Evolutionary conservation across 2,113 vertebrate species (phyloP).

Genomic region (Trachemys scripta): DNA sequence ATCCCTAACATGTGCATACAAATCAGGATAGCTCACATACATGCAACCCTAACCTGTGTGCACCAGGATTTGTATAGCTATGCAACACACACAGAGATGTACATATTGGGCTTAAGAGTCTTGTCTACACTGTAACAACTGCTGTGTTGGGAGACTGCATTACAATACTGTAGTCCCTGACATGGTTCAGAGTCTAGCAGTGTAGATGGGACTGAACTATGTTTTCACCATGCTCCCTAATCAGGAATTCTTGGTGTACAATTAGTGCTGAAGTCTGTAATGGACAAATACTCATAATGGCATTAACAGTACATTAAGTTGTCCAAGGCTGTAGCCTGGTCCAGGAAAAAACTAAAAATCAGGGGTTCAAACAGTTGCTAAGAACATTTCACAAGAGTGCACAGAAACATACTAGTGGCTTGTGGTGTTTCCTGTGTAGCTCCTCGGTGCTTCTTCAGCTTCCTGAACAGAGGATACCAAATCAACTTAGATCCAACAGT

Average conservation of each 20-base stretch:
- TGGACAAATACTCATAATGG: not conserved
- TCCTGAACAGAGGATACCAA: not conserved
- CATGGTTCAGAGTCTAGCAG: not conserved
- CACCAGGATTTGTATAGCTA: not conserved
- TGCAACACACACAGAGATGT: not conserved
- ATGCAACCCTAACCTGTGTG: not conserved
- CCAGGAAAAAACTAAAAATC: not conserved
- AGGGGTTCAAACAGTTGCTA: not conserved
- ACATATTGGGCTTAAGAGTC: not conserved
- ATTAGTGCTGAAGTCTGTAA: not conserved
- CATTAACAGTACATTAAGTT: not conserved
- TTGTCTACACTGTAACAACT: not conserved
- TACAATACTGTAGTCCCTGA: not conserved
- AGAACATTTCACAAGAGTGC: not conserved
- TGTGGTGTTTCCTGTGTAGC: not conserved
- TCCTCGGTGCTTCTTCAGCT: not conserved
- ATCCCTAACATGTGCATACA: not conserved
- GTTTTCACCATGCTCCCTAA: not conserved
- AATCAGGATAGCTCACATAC: constrained; percentile 28
- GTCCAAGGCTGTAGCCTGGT: not conserved
- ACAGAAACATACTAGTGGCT: not conserved
- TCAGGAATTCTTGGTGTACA: not conserved
- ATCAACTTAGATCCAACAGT: not conserved
- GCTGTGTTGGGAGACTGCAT: not conserved
- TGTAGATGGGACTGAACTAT: not conserved